These are phyloP conservation scores for Acrocephalus kingi DNA, from an alignment of 2,113 vertebrate species.

Conservation along the genomic window DNA sequence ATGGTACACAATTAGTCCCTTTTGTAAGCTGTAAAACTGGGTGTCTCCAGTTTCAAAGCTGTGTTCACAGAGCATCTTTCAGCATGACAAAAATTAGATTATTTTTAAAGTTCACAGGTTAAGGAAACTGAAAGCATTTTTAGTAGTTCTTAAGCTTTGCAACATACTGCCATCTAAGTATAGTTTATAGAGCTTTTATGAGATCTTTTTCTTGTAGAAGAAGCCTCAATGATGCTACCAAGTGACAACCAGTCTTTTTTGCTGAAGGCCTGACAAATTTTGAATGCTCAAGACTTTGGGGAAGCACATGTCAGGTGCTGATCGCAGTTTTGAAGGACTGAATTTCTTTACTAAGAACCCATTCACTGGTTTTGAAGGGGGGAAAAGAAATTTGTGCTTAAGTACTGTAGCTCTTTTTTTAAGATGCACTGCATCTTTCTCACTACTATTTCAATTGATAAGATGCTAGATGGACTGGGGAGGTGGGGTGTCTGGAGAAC, in stretches of 20 bases:
- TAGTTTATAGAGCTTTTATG: background rate
- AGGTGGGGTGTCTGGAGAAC: background rate
- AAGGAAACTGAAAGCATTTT: constrained; percentile 40
- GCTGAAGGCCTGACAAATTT: background rate
- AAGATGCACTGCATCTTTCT: background rate
- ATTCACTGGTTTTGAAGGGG: background rate
- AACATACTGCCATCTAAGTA: background rate
- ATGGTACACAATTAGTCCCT: constrained; percentile 43
- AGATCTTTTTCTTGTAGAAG: background rate
- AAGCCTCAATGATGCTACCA: background rate
- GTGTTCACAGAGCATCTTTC: constrained; percentile 18
- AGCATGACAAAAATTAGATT: constrained; percentile 16
- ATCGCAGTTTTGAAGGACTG: background rate
- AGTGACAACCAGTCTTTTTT: background rate
- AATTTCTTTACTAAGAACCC: background rate
- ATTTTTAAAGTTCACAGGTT: background rate
- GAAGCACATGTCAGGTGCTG: background rate
- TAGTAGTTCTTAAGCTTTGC: background rate
- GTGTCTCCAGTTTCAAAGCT: constrained; percentile 20
- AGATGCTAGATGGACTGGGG: background rate
- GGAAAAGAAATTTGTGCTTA: background rate
- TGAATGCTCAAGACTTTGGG: background rate
- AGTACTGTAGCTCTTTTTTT: background rate
- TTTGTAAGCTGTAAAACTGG: constrained; percentile 36
- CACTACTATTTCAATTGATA: background rate